Evolutionary conservation across 2,113 vertebrate genomes (phyloP).

Genomic region (Myotis davidii): DNA sequence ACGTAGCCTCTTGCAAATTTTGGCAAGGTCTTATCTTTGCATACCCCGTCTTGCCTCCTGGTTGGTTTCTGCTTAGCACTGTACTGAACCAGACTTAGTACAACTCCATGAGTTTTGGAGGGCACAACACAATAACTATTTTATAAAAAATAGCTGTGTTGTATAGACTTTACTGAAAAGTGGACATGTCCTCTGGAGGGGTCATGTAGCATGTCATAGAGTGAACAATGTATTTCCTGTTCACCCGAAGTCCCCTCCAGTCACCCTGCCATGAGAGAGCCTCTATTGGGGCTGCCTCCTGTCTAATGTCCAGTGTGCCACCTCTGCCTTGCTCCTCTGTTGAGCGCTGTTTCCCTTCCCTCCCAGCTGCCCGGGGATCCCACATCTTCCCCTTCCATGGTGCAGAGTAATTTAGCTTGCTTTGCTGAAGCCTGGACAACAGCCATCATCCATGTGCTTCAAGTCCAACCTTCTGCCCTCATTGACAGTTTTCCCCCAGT

Average conservation of each 20-base stretch:
- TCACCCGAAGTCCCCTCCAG: neutral
- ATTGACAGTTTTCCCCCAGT: neutral
- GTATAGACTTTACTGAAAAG: neutral
- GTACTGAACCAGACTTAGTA: neutral
- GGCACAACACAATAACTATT: neutral
- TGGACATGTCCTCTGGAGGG: too few relatives aligned
- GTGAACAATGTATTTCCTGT: accelerated
- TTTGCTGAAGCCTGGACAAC: neutral
- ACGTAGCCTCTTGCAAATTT: neutral
- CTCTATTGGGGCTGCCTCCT: neutral
- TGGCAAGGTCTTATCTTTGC: neutral
- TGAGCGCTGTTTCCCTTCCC: neutral
- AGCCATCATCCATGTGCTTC: neutral
- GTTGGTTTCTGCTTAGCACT: neutral
- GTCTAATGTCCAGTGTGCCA: accelerated
- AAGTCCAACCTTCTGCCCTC: neutral
- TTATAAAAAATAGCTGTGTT: neutral
- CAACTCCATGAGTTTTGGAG: neutral
- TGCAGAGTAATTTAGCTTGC: neutral
- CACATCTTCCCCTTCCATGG: neutral
- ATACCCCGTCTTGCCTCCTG: neutral
- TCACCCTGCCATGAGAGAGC: too few relatives aligned
- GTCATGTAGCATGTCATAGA: neutral
- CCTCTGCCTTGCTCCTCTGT: neutral
- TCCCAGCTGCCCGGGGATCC: neutral